Evolutionary conservation across 2,888 invertebrate species (phyloP), one percentile per base, ranked within the genome.

Genomic region (Phyto melanocephala): DNA sequence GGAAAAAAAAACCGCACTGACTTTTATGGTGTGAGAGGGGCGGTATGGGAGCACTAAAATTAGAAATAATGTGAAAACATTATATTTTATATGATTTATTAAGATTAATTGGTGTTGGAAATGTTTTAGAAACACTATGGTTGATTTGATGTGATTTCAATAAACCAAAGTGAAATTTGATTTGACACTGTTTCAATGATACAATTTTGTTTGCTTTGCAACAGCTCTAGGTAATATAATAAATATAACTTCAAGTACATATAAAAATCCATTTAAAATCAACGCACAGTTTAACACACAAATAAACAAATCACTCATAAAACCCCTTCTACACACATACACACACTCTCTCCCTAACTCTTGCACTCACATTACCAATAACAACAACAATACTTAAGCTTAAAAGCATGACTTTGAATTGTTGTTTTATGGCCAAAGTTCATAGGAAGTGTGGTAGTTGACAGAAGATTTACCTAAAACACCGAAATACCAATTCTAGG

Each of bases 351-450:
- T 37, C 10, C 45, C 8, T 0, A 2, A 52, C n/a, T 37, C 37
- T 7, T 1, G 7, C 13, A 35, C 22, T 8, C 22, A 37, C 13
- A 45, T 24, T 15, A 45, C 1, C 33, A 65, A 11, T 45, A 40
- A 7, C 54, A 63, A 22, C 67, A 77, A 33, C n/a, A 71, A 56
- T n/a, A n/a, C n/a, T n/a, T n/a, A n/a, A n/a, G n/a, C 20, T 56
- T 24, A 24, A 78, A 71, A 65, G 63, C 15, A 47, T 71, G 63
- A 78, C 78, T 71, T 78, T 78, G 71, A 78, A 71, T 78, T 70
- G 68, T 70, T 68, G 63, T 56, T 78, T 71, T 63, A 47, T 63
- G 56, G 56, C 47, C 40, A 70, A 62, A 70, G 45, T 63, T 68
- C 40, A 35, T 68, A 20, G 17, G 60, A 76, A 52, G 50, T 60